Evolutionary conservation across 2,113 vertebrate species (phyloP), one percentile per base, ranked within the genome.

Genomic region (Gasterosteus nipponicus): DNA sequence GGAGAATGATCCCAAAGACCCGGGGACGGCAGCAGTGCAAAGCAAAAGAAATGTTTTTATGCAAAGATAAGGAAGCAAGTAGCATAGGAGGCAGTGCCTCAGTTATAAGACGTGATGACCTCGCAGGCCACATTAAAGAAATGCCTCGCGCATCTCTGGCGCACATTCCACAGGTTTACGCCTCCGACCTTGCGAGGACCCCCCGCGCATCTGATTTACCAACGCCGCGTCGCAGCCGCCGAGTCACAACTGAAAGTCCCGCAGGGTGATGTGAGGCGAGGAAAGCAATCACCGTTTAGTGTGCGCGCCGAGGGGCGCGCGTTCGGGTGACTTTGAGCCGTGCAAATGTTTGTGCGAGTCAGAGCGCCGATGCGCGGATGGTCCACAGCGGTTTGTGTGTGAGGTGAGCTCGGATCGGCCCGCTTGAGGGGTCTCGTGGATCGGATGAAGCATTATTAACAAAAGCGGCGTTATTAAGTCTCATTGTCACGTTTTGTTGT

Each of bases 41-140:
- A 46, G 11, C 18, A n/a, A n/a, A 49, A 49, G 18, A 49, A 19
- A 26, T 5, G 3, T 33, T 33, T 33, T 33, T 3, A 26, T 18
- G 15, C 42, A 33, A n/a, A 16, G 7, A n/a, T 2, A 51, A 31
- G 16, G 10, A 10, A 29, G 22, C 22, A 1, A 26, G 22, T 26
- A 26, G 22, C 22, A 26, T 1, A 26, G 22, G 22, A 26, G 22
- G 22, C 22, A 1, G 1, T 1, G 22, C 22, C 22, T 26, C 1
- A 26, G 22, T 26, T 26, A 26, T 26, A 26, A 26, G 22, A 26
- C 22, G 22, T 26, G 22, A 26, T 75, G 85, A 84, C 84, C 79
- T 77, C 49, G 29, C 35, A 61, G 56, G 49, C 53, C 60, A 86
- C 77, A 77, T 81, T 84, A 85, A 86, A 82, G 35, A 73, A 39